Conservation (phyloP, 2,113 vertebrate species). For the Ahaetulla prasina region DNA sequence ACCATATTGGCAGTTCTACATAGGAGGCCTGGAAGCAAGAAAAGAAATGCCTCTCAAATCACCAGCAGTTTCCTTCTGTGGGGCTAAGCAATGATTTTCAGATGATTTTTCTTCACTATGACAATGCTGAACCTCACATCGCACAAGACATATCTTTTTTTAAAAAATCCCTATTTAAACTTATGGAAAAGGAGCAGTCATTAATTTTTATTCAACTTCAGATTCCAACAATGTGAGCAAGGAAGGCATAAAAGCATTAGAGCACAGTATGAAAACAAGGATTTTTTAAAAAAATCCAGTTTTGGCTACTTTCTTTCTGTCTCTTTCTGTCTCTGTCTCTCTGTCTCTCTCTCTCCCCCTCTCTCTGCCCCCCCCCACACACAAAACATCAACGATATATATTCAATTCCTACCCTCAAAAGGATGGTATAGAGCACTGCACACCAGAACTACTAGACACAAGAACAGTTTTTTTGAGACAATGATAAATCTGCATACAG, state of each 20-base stretch:
- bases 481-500: too few species aligned
- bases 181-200: not conserved
- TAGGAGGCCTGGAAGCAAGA: not conserved
- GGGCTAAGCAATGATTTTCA: not conserved
- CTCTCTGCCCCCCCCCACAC: too few species aligned
- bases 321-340: not conserved
- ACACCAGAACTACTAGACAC: too few species aligned
- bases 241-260: not conserved
- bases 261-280: not conserved
- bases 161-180: not conserved
- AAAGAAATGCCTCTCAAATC: too few species aligned
- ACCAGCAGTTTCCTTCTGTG: not conserved
- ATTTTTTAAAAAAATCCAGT: not conserved
- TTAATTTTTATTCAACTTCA: not conserved
- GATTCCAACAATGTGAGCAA: not conserved
- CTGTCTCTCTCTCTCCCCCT: too few species aligned
- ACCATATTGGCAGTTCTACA: not conserved
- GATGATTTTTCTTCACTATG: not conserved
- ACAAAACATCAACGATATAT: too few species aligned
- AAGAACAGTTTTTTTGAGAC: too few species aligned
- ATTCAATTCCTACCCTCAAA: too few species aligned
- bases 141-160: not conserved
- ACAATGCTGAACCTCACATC: not conserved
- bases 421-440: too few species aligned
- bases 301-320: not conserved